Evolutionary conservation across 2,797 vertebrate genomes (phyloP).

Genomic region (Sus cebifrons): DNA sequence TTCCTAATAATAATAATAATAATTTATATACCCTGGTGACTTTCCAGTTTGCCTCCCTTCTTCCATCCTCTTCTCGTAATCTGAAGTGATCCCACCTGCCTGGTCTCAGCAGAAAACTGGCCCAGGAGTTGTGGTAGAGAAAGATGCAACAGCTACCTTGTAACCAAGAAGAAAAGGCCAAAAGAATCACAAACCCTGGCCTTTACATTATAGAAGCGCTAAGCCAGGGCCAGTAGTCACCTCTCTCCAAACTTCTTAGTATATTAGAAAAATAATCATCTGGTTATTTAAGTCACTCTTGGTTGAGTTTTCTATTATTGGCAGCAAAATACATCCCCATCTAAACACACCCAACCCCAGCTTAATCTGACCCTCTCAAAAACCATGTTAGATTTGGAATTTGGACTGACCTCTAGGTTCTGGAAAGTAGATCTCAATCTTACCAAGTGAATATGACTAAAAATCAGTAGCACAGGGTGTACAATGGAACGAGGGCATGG

Average conservation of each 20-base stretch:
- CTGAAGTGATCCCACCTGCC: neutral
- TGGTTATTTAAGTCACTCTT: neutral
- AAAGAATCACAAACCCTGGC: neutral
- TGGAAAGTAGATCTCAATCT: neutral
- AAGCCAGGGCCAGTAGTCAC: neutral
- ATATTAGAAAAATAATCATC: neutral
- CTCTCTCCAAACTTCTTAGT: neutral
- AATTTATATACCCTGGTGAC: neutral
- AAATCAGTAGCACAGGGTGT: neutral
- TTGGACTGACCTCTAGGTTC: neutral
- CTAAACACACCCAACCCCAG: neutral
- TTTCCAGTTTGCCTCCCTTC: neutral
- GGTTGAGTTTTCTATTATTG: slow-evolving; percentile 1
- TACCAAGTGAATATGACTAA: neutral
- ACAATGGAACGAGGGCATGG: neutral
- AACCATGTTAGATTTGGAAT: neutral
- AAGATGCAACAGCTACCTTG: neutral
- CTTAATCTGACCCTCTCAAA: neutral
- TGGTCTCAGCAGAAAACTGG: neutral
- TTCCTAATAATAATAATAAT: neutral
- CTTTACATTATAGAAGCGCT: neutral
- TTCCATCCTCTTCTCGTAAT: neutral
- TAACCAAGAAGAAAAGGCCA: slow-evolving; percentile 22
- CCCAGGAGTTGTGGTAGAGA: neutral
- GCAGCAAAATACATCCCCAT: slow-evolving; percentile 27